Conservation (phyloP, 1,140 invertebrate species). For the Pemphigus obesinymphae region DNA sequence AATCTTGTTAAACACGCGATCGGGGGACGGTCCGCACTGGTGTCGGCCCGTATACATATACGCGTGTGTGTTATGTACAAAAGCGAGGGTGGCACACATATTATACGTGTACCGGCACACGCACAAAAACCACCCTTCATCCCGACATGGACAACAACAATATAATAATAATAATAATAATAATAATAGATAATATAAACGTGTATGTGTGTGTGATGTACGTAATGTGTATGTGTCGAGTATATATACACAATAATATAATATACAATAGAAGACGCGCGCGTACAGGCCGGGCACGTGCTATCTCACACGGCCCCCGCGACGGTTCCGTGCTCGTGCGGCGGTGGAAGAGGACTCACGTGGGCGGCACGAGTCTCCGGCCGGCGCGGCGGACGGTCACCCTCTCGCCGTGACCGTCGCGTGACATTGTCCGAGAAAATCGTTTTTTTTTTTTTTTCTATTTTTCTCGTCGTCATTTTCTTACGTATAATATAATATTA, state of each 20-base stretch:
- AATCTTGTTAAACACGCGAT: constrained; percentile 36
- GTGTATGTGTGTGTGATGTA: not conserved
- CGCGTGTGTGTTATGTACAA: not conserved
- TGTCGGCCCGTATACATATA: not conserved
- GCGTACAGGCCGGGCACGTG: constrained; percentile 30
- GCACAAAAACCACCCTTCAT: not conserved
- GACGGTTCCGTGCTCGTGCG: too few relatives aligned
- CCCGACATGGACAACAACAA: not conserved
- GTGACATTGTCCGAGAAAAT: not conserved
- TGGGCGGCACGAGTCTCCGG: constrained; percentile 37
- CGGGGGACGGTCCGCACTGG: not conserved
- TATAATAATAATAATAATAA: not conserved
- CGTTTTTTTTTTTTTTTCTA: not conserved
- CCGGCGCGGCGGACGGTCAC: not conserved
- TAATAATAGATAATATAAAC: not conserved
- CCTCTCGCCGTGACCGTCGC: not conserved
- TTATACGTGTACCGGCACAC: not conserved
- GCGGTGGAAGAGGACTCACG: not conserved
- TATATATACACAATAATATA: too few relatives aligned
- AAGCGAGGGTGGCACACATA: constrained; percentile 23
- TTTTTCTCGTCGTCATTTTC: not conserved
- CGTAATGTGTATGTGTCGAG: not conserved
- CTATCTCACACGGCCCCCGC: not conserved
- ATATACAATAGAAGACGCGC: constrained; percentile 12
- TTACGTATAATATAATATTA: not conserved